A percentile compares a stretch with the other conserved stretches of the same genome.
These are phyloP conservation scores for Dione juno DNA, from an alignment of 2,888 invertebrate genomes.

Conservation along the genomic window DNA sequence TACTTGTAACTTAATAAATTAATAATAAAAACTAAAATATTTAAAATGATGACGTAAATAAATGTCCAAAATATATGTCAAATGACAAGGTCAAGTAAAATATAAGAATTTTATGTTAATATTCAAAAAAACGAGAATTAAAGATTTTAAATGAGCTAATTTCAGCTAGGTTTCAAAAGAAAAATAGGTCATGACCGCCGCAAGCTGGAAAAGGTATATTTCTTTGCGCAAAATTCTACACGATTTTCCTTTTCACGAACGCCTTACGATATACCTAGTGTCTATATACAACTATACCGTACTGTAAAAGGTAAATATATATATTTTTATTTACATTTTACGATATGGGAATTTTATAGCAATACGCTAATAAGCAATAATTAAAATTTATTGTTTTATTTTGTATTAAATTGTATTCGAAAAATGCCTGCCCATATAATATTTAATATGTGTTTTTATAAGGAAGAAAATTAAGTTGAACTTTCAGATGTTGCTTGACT, in stretches of 20 bases:
- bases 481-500: too few relatives aligned
- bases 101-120: background rate
- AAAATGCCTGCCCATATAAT: background rate
- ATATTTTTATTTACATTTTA: background rate
- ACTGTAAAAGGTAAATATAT: too few relatives aligned
- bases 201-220: conserved; percentile 13
- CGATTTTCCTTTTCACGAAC: background rate
- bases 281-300: too few relatives aligned
- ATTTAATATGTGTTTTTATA: too few relatives aligned
- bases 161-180: conserved; percentile 1
- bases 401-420: background rate
- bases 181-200: conserved; percentile 16
- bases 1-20: too few relatives aligned
- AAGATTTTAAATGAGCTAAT: conserved; percentile 23
- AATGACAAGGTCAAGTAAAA: background rate
- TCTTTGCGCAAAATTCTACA: conserved; percentile 18
- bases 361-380: background rate
- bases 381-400: background rate
- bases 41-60: background rate
- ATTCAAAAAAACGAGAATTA: background rate
- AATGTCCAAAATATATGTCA: too few relatives aligned
- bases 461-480: too few relatives aligned
- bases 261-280: background rate
- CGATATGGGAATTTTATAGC: background rate
- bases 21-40: too few relatives aligned